Conservation (phyloP, 2,113 vertebrate species). For the Miniopterus natalensis region DNA sequence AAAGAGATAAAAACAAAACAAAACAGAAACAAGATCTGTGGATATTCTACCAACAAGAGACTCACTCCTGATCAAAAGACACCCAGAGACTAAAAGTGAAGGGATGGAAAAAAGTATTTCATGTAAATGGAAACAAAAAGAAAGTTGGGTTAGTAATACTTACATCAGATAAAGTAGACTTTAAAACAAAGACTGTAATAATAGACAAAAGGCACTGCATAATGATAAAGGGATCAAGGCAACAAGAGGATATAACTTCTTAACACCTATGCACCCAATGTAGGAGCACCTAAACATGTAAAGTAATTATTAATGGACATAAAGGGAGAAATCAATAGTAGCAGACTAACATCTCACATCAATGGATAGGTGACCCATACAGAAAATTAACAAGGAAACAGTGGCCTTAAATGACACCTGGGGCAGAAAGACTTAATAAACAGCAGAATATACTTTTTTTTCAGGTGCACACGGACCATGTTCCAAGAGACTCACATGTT, state of each 20-base stretch:
- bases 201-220: not conserved
- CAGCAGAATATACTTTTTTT: not conserved
- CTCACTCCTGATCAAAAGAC: not conserved
- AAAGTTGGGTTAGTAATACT: not conserved
- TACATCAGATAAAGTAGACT: not conserved
- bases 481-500: not conserved
- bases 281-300: not conserved
- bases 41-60: not conserved
- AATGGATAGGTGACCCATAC: not conserved
- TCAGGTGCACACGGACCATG: not conserved
- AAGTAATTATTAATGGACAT: not conserved
- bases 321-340: not conserved
- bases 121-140: not conserved
- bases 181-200: not conserved
- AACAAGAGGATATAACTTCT: not conserved
- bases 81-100: not conserved
- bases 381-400: not conserved
- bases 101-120: not conserved
- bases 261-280: not conserved
- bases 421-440: not conserved
- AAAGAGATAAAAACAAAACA: not conserved
- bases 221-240: not conserved
- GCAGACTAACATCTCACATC: not conserved
- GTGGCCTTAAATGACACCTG: not conserved
- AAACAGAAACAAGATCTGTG: not conserved